Evolutionary conservation across 2,113 vertebrate genomes (phyloP).

Genomic region (Mastomys coucha): DNA sequence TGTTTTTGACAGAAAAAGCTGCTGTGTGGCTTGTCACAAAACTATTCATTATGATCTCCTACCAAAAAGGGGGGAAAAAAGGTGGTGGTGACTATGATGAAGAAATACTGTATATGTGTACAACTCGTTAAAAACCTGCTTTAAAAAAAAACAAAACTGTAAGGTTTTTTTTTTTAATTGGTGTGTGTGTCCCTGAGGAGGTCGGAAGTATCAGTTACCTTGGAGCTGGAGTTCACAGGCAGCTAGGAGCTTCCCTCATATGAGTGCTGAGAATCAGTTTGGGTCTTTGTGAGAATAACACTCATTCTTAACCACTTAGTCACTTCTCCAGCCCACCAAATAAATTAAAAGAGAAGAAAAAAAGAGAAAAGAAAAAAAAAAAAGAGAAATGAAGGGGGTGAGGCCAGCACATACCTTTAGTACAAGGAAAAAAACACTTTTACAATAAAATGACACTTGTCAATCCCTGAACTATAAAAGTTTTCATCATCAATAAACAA

Average conservation of each 20-base stretch:
- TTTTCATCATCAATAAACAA: neutral
- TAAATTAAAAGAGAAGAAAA: neutral
- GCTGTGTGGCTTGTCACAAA: neutral
- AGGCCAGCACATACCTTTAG: neutral
- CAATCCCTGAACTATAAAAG: slow-evolving; percentile 55
- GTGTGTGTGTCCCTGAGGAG: neutral
- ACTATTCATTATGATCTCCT: slow-evolving; percentile 49
- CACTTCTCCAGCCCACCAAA: neutral
- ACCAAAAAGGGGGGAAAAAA: neutral
- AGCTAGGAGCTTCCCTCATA: neutral
- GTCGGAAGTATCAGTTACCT: neutral
- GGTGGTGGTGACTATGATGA: neutral
- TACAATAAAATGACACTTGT: slow-evolving; percentile 33
- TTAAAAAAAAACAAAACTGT: neutral
- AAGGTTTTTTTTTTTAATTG: neutral
- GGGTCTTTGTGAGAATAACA: neutral
- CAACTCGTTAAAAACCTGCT: neutral
- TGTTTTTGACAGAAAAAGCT: slow-evolving; percentile 47
- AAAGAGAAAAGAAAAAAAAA: neutral
- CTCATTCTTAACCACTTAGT: neutral
- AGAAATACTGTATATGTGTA: neutral
- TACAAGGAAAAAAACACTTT: slow-evolving; percentile 3
- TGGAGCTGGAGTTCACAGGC: neutral
- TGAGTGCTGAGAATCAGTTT: neutral
- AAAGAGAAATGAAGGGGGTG: neutral